Conservation (phyloP, 1,140 invertebrate species). For the Lepidotrigona ventralis region DNA sequence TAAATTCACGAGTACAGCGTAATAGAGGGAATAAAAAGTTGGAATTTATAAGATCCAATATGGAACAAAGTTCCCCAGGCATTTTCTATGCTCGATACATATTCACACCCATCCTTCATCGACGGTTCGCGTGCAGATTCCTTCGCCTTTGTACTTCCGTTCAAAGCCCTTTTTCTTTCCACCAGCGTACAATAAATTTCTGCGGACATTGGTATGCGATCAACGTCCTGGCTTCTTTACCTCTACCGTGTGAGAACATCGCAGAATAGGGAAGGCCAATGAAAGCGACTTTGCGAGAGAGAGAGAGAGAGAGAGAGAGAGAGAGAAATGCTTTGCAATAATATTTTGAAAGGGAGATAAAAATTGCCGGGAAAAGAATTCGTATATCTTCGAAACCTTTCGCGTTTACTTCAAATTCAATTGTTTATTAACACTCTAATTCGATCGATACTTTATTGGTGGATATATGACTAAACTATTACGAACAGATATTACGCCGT, state of each 20-base stretch:
- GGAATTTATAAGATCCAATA: conserved; percentile 45
- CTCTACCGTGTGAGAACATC: conserved; percentile 30
- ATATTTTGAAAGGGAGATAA: conserved; percentile 36
- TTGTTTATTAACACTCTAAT: background rate
- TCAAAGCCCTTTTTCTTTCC: conserved; percentile 46
- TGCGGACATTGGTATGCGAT: conserved; percentile 71
- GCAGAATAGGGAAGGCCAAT: conserved; percentile 13
- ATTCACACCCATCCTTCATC: conserved; percentile 56
- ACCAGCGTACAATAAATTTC: conserved; percentile 67
- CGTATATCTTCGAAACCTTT: conserved; percentile 37
- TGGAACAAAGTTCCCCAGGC: conserved; percentile 22
- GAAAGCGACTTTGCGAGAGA: conserved; percentile 13
- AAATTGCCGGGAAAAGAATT: conserved; percentile 14
- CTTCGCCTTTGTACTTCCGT: conserved; percentile 55
- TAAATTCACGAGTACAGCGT: conserved; percentile 18
- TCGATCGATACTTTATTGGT: too few species aligned
- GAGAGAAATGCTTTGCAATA: conserved; percentile 24
- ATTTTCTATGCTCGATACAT: conserved; percentile 55
- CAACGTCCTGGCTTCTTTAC: conserved; percentile 52
- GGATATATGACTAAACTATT: too few species aligned
- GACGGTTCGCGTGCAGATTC: conserved; percentile 36
- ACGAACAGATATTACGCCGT: too few species aligned
- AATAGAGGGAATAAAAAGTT: conserved; percentile 44
- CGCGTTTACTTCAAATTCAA: conserved; percentile 19
- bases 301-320: background rate